Conservation (phyloP, 2,888 invertebrate species). For the Polydrusus pterygomalis region DNA sequence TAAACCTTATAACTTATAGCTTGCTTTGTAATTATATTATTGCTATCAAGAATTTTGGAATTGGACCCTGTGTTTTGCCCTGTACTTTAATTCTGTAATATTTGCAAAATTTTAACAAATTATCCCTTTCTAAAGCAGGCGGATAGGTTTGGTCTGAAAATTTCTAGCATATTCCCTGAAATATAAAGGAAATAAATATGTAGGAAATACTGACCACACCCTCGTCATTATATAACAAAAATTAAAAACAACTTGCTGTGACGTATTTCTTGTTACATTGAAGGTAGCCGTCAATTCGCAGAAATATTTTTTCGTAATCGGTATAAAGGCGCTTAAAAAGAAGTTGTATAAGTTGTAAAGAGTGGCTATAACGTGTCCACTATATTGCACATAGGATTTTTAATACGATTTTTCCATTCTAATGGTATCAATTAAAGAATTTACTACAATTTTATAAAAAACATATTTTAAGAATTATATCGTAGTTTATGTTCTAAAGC, state of each 20-base stretch:
- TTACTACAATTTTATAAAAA: conserved; percentile 36
- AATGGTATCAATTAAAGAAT: conserved; percentile 40
- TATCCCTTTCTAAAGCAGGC: no score
- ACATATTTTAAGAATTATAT: conserved; percentile 30
- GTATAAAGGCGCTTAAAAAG: conserved; percentile 11
- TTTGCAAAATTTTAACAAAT: no score
- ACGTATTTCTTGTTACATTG: background rate
- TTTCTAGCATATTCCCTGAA: background rate
- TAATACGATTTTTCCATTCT: conserved; percentile 28
- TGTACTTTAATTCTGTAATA: no score
- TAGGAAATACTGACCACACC: no score
- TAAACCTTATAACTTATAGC: no score
- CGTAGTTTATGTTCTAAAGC: conserved; percentile 26
- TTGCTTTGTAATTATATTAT: no score
- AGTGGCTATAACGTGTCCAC: conserved; percentile 9
- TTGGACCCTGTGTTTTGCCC: no score
- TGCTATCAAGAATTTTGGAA: no score
- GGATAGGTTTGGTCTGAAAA: no score
- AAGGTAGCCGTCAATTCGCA: background rate
- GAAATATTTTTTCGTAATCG: conserved; percentile 18
- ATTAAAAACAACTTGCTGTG: background rate
- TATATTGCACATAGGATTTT: conserved; percentile 34
- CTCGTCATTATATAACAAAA: no score
- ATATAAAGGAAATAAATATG: no score
- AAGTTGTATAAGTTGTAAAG: conserved; percentile 13